Percentiles rank a stretch among this genome's conserved stretches.
Conservation (phyloP, 2,797 vertebrate genomes). For the Anableps anableps region DNA sequence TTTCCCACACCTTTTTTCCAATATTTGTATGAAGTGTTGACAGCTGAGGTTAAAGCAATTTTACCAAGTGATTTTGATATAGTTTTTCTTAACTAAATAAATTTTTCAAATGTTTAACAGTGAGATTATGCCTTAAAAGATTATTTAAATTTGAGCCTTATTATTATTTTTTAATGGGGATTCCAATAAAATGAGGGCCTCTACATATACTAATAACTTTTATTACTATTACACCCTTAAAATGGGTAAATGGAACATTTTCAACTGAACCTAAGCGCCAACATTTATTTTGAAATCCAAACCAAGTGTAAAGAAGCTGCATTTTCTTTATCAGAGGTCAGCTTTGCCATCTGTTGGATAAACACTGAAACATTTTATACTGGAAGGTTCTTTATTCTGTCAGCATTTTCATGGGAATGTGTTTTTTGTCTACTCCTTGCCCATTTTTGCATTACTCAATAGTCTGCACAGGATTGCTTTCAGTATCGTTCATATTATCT, state of each 20-base stretch:
- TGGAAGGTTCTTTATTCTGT: neutral
- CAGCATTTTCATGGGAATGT: neutral
- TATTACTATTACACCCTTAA: neutral
- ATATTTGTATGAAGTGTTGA: neutral
- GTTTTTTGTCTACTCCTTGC: neutral
- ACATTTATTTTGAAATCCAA: neutral
- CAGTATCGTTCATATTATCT: neutral
- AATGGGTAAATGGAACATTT: neutral
- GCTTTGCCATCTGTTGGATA: conserved; percentile 45
- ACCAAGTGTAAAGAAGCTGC: neutral
- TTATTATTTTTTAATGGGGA: neutral
- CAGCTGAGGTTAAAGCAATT: neutral
- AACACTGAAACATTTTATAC: conserved; percentile 6
- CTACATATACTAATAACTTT: too few relatives aligned
- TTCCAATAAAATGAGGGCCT: neutral
- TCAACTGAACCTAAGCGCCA: neutral
- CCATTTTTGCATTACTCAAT: neutral
- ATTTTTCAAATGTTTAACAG: neutral
- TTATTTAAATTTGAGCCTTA: neutral
- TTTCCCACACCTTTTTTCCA: neutral
- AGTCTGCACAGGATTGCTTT: neutral
- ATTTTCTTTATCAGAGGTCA: neutral
- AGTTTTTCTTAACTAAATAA: neutral
- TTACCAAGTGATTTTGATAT: neutral
- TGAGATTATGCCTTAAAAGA: neutral